Evolutionary conservation across 2,797 vertebrate genomes (phyloP), one percentile per base, ranked within the genome.

Genomic region (Myotis findleyi): DNA sequence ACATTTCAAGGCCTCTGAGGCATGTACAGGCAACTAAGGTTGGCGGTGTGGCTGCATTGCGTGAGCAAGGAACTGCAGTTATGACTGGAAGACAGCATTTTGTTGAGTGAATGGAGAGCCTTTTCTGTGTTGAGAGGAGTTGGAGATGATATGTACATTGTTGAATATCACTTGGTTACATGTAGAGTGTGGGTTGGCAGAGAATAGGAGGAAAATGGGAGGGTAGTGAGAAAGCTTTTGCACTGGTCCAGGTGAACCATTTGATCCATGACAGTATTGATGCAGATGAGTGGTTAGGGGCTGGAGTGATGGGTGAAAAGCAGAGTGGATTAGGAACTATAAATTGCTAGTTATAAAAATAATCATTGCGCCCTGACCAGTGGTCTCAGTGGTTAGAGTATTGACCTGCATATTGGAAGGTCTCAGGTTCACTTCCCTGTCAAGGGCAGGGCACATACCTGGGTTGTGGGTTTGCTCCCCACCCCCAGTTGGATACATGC

Each of bases 21-120:
- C 0, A 0, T 57, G 12, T 41, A 6, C 7, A 14, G n/a, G 18
- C 25, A 53, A 16, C 23, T 55, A 3, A 69, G 1, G 2, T 38
- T 69, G 51, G 7, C n/a, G 7, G 4, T 7, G 7, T n/a, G 11
- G 3, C 30, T 20, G 27, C 1, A 13, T 44, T 16, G 0, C 0
- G 0, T 64, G 36, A 71, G 44, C n/a, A n/a, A 77, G 38, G 53
- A 69, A 41, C 30, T 53, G 20, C 17, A 27, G 44, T 10, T 79
- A 77, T 21, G 21, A 5, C 30, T 76, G 18, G 55, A n/a, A 8
- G 53, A 57, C 9, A 41, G 71, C 44, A 53, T 64, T 71, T 51
- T 87, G 14, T 38, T 68, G 79, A 51, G 11, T 55, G 21, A 36
- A 14, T 23, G 36, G 18, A 86, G 57, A 33, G 51, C 10, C 5